Evolutionary conservation across 1,140 invertebrate genomes (phyloP), one percentile per base, ranked within the genome.

Genomic region (Macrobrachium rosenbergii): DNA sequence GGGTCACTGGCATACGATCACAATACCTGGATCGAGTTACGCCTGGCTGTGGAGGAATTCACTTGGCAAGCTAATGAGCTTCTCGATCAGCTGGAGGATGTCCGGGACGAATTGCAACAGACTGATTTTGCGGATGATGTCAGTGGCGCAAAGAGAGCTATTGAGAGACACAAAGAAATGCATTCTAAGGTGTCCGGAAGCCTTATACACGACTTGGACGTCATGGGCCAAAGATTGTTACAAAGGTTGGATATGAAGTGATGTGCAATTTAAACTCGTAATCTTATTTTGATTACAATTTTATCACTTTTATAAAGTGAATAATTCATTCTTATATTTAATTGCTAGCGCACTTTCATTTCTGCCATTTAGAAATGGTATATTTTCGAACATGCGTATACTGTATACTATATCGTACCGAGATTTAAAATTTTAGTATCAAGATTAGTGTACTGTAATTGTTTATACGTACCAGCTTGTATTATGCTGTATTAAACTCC

Each of bases 1-100:
- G 98, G 98, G 63, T 96, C 96, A 14, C 93, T 99, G 88, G 94
- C 95, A 90, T 99, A 99, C 93, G 97, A 99, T 92, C 98, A 99
- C 93, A 94, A 96, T 89, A 96, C 97, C 91, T 99, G 98, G 98
- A 97, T 99, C 89, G 97, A 99, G 90, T 95, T 97, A 52, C 94
- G 98, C 93, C 92, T 99, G 92, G 94, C 96, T 79, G 94, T 99
- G 86, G 98, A 99, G 93, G 97, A 98, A 91, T 98, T 99, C 91
- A 95, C 96, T 82, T 98, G 97, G 96, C 97, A 98, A 93, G 96
- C 97, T 3, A 95, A 96, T 45, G 98, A 99, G 92, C 93, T 99
- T 86, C 93, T 98, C 62, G 97, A 98, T 92, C 94, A 97, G 75
- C 93, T 99, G 67, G 98, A 99, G 91, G 96, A 97, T 91, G 93